Base-by-base conservation (phyloP, 2,113 vertebrate genomes). In the Antechinus stuartii region DNA sequence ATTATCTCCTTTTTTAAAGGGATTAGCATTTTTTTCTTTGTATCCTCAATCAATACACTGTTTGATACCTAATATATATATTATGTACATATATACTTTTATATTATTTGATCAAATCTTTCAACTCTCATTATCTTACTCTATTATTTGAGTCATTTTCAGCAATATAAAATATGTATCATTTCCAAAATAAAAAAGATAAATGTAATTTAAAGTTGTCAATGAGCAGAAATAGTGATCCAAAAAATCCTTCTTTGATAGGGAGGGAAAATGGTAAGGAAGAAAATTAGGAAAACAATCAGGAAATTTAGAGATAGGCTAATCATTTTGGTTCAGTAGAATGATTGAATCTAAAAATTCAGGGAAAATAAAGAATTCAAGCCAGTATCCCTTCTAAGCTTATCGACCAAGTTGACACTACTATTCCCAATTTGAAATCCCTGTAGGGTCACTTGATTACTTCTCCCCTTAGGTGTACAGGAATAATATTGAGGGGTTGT, bases 161-260 rank as follows among this genome's bases (percentile, higher is more conserved):
- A 46, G 25, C 14, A 27, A 92, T 92, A 61, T 23, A 94, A 89
- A 12, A 55, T 89, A n/a, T 61, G 92, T 46, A 35, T 56, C 10
- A 57, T 49, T 42, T 91, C 53, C 68, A 92, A 92, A 94, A 89
- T 92, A 46, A 93, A 93, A 92, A 54, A 26, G 57, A 30, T 30
- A 61, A 61, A 30, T 30, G 56, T 57, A 57, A 27, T 57, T 57
- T 57, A 27, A 57, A 57, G 9, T 47, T 93, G 16, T 49, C 90
- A 89, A 90, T 92, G 76, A 57, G 54, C 9, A 22, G 25, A 90
- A 0, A 61, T 61, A 61, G 57, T 61, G 27, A 61, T 30, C 9
- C 27, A 30, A 61, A 61, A 61, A 61, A 27, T 25, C 93, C 92
- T 90, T 94, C 47, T 94, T 26, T 53, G 30, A 24, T 46, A 46